Evolutionary conservation across 2,113 vertebrate genomes (phyloP), one percentile per base, ranked within the genome.

Genomic region (Siniperca chuatsi): DNA sequence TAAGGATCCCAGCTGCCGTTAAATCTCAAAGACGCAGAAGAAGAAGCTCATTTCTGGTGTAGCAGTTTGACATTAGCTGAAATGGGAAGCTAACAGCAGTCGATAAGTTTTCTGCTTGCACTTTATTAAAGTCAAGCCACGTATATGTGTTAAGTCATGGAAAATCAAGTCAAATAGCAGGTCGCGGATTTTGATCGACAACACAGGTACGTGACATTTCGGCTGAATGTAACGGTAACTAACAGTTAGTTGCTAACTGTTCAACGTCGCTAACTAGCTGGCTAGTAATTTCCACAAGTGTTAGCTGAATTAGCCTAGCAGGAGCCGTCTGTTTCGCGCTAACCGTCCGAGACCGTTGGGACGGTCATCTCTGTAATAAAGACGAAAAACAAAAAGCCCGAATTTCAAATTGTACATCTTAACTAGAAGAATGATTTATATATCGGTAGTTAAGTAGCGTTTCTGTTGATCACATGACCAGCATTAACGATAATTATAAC

Each of bases 181-280:
- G 4, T 29, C 1, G 16, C 48, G 23, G 29, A 50, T 71, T 79
- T 79, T 15, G 46, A 44, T n/a, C 21, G 20, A 77, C 66, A 20
- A 21, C 54, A 61, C 69, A 93, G 91, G 94, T 95, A 87, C 2
- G 92, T 83, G 58, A 82, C 33, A 10, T 62, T 40, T 76, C 7
- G 3, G 33, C 6, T 61, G 8, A 71, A 82, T 37, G 13, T 44
- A 4, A 64, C 50, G 23, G 42, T 50, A 67, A 89, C 75, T 62
- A 44, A 4, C 35, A 37, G 35, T 37, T 37, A 37, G 35, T 62
- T 69, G 48, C 50, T 52, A 21, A 33, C 20, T 35, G 66, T 16
- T 86, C 29, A 60, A 68, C 54, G 35, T 64, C 40, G 76, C 48
- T 84, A 89, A 78, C 77, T 35, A 86, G 76, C 83, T 6, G 58